These are phyloP conservation scores for Pangasius macronema DNA, from an alignment of 2,797 vertebrate species.

Conservation along the genomic window DNA sequence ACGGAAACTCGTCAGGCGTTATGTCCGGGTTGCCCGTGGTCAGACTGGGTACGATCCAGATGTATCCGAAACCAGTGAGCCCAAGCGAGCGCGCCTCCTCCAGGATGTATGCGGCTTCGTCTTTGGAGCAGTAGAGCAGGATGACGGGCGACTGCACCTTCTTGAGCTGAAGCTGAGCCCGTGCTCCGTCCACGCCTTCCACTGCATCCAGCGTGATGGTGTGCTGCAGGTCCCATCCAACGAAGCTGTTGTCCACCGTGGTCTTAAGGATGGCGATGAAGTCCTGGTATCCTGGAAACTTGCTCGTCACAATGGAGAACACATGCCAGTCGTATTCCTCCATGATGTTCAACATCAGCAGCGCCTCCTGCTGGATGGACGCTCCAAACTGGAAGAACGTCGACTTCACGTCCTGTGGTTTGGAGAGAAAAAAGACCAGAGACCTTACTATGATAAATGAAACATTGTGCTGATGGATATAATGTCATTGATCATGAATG, in stretches of 20 bases:
- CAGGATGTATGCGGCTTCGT: constrained; percentile 90
- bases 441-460: not conserved
- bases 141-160: constrained; percentile 96
- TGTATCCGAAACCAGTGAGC: constrained; percentile 92
- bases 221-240: constrained; percentile 97
- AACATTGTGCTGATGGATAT: not conserved
- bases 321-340: constrained; percentile 99
- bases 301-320: constrained; percentile 96
- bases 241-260: constrained; percentile 96
- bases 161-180: constrained; percentile 92
- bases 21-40: constrained; percentile 91
- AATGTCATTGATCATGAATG: not conserved
- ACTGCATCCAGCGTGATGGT: constrained; percentile 88
- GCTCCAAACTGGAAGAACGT: constrained; percentile 98
- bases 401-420: constrained; percentile 88
- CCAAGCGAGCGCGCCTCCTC: constrained; percentile 94
- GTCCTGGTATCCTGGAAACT: constrained; percentile 95
- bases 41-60: constrained; percentile 97
- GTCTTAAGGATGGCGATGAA: constrained; percentile 94
- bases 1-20: constrained; percentile 88
- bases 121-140: constrained; percentile 94
- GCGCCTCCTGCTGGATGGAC: constrained; percentile 96
- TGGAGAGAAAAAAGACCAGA: not conserved
- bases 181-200: constrained; percentile 81
- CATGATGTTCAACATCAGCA: constrained; percentile 97